Conservation (phyloP, 2,888 invertebrate genomes). For the Conchocele bisecta region DNA sequence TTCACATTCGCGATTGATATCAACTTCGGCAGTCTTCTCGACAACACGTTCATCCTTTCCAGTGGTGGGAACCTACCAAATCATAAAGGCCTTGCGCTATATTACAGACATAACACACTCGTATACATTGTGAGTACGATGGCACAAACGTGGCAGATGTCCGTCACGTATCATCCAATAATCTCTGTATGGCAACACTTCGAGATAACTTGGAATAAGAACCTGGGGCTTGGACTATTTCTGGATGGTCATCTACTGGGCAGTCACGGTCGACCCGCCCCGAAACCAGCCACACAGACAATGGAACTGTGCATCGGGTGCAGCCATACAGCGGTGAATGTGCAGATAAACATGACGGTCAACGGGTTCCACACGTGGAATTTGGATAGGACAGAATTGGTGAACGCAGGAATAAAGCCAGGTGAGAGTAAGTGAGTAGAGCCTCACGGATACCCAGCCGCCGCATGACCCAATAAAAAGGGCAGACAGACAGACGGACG, state of each 20-base stretch:
- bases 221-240: constrained; percentile 58
- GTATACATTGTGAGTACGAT: constrained; percentile 62
- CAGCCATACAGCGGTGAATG: constrained; percentile 25
- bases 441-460: no score
- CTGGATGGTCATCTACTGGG: constrained; percentile 60
- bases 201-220: constrained; percentile 65
- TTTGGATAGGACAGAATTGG: constrained; percentile 57
- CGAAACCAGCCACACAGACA: constrained; percentile 19
- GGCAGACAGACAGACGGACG: no score
- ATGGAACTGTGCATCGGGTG: constrained; percentile 49
- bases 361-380: constrained; percentile 51
- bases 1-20: constrained; percentile 59
- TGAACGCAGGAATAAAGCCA: constrained; percentile 42
- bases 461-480: no score
- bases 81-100: constrained; percentile 59
- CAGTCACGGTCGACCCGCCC: constrained; percentile 41
- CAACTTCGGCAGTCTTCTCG: constrained; percentile 45
- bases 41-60: constrained; percentile 60
- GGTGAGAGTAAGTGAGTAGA: no score
- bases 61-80: constrained; percentile 60
- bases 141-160: constrained; percentile 57
- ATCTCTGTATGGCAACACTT: constrained; percentile 65
- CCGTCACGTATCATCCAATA: constrained; percentile 38
- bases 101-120: constrained; percentile 49
- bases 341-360: constrained; percentile 44